Conservation (phyloP, 2,797 vertebrate species). For the Pogonophryne albipinna region DNA sequence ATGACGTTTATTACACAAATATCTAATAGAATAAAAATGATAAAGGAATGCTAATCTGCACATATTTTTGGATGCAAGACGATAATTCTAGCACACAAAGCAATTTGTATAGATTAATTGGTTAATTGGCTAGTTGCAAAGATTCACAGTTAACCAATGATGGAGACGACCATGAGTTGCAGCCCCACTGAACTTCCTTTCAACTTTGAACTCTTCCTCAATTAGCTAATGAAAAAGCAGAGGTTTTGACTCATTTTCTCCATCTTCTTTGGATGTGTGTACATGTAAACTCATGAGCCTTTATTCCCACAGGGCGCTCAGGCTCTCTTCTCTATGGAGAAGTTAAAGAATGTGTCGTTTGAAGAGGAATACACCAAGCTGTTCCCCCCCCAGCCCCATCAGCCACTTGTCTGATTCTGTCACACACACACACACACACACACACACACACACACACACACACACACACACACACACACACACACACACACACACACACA, state of each 20-base stretch:
- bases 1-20: no score
- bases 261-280: not conserved
- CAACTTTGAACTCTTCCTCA: not conserved
- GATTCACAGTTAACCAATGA: no score
- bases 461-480: no score
- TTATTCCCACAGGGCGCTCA: conserved; percentile 82
- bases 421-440: not conserved
- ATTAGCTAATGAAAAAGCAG: conserved; percentile 2
- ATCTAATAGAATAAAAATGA: no score
- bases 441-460: no score
- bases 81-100: no score
- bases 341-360: conserved; percentile 92
- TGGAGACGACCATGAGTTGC: no score
- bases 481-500: not conserved
- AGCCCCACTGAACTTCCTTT: no score
- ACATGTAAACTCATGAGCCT: conserved; percentile 34
- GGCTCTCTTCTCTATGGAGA: conserved; percentile 89
- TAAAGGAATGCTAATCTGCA: no score
- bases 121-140: no score
- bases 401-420: conserved; percentile 63
- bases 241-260: not conserved
- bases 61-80: no score
- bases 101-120: no score
- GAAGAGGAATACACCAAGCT: conserved; percentile 96
- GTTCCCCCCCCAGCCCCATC: conserved; percentile 84